Evolutionary conservation across 2,888 invertebrate genomes (phyloP), one percentile per base, ranked within the genome.

Genomic region (Ethmia dodecea): DNA sequence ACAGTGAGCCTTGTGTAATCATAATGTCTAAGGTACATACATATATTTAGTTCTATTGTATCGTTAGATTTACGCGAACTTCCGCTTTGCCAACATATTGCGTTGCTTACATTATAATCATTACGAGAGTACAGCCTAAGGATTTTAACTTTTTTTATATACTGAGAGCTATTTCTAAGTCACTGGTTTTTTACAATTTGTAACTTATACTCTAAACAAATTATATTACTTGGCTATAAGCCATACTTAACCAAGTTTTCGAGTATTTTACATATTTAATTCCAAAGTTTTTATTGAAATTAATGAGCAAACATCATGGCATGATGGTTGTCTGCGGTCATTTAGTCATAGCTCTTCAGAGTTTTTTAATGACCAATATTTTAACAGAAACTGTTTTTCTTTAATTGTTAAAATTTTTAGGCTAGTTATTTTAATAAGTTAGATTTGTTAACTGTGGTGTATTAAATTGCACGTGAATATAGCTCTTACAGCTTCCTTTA

Each of bases 121-220:
- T 37, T 81, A 79, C 64, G 67, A 79, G 78, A 83, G 84, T 84
- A 83, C 84, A 84, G 84, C 84, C 84, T 84, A 84, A 84, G 84
- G 83, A 86, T 84, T 84, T 84, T 84, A 86, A 86, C 81, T 77
- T 83, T 71, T 77, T 80, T 78, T 76, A 74, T 73, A 77, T 70
- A 68, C 84, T 83, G 84, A 81, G 86, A 84, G 86, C 86, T 86
- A 86, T 84, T 84, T 74, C 86, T 86, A 83, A 84, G 83, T 86
- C 84, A 71, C 84, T 75, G 74, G 45, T 75, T 77, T n/a, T 81
- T 73, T 76, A 80, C 76, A 65, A 73, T 72, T 78, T n/a, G n/a
- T n/a, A n/a, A n/a, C n/a, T 73, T 58, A 60, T 51, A 53, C 41
- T 52, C 55, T 65, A 70, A 72, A 57, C 54, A 68, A 69, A 70